Conservation (phyloP, 2,797 vertebrate species). For the Lophius americanus region DNA sequence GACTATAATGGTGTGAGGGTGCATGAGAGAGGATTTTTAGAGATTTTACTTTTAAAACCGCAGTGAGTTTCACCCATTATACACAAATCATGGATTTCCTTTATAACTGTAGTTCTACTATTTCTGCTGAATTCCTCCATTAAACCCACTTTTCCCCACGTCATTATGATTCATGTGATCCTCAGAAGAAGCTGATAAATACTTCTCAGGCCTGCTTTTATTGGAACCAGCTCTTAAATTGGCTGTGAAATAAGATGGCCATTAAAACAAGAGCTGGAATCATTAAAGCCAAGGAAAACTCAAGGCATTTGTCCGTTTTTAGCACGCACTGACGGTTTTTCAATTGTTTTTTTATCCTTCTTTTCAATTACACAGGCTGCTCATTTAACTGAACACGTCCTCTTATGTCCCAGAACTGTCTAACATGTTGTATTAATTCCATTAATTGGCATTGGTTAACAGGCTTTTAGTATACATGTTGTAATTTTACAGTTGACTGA, state of each 20-base stretch:
- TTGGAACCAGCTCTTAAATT: conserved; percentile 79
- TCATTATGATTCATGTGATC: conserved; percentile 70
- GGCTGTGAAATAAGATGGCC: conserved; percentile 80
- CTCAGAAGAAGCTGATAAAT: conserved; percentile 64
- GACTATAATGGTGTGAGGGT: neutral
- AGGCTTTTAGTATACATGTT: conserved; percentile 58
- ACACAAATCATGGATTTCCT: conserved; percentile 33
- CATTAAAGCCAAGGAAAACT: conserved; percentile 72
- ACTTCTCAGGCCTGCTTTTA: conserved; percentile 74
- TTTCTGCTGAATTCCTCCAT: conserved; percentile 34
- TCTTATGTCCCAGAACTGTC: conserved; percentile 58
- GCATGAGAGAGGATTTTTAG: neutral
- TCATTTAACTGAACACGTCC: conserved; percentile 53
- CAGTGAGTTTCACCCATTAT: conserved; percentile 21
- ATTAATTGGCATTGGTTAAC: conserved; percentile 68
- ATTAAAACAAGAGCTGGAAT: conserved; percentile 76
- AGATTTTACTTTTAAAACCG: conserved; percentile 10
- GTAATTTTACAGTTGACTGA: conserved; percentile 57
- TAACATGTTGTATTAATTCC: conserved; percentile 63
- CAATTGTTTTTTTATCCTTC: conserved; percentile 64
- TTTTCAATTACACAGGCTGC: conserved; percentile 62
- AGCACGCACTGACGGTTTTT: conserved; percentile 42
- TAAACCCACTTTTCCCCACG: conserved; percentile 38
- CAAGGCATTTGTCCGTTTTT: conserved; percentile 74
- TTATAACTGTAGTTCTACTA: conserved; percentile 7